A percentile compares a stretch with the other conserved stretches of the same genome.
These are phyloP conservation scores for Napeogenes sylphis DNA, from an alignment of 2,888 invertebrate species.

Conservation along the genomic window DNA sequence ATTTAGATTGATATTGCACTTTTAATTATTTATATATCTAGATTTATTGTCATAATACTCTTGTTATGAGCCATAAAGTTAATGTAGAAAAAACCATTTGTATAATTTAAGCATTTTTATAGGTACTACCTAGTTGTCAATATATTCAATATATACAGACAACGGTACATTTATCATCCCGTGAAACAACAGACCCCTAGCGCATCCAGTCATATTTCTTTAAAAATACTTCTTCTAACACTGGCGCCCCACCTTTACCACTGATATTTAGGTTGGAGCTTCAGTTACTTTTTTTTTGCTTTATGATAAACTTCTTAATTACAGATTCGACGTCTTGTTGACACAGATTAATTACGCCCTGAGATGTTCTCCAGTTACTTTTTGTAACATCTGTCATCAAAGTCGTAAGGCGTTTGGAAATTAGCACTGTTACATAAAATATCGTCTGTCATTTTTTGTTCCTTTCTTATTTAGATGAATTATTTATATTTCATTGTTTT, in stretches of 20 bases:
- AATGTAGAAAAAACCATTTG: no score
- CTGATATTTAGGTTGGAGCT: slow-evolving; percentile 34
- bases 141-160: no score
- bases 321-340: slow-evolving; percentile 40
- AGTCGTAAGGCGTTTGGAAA: slow-evolving; percentile 10
- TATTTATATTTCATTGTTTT: no score
- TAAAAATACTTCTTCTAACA: slow-evolving; percentile 11
- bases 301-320: slow-evolving; percentile 44
- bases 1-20: no score
- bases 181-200: no score
- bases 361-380: slow-evolving; percentile 19
- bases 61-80: no score
- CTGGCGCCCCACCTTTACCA: slow-evolving; percentile 8
- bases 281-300: slow-evolving; percentile 36
- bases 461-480: neutral
- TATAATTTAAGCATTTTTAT: no score
- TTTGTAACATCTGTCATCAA: slow-evolving; percentile 21
- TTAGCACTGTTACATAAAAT: slow-evolving; percentile 9
- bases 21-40: no score
- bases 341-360: slow-evolving; percentile 39
- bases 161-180: no score
- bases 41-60: no score
- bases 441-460: slow-evolving; percentile 3
- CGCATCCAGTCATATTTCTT: no score
- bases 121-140: no score